Evolutionary conservation across 1,140 invertebrate genomes (phyloP), one percentile per base, ranked within the genome.

Genomic region (Ceratina australensis): DNA sequence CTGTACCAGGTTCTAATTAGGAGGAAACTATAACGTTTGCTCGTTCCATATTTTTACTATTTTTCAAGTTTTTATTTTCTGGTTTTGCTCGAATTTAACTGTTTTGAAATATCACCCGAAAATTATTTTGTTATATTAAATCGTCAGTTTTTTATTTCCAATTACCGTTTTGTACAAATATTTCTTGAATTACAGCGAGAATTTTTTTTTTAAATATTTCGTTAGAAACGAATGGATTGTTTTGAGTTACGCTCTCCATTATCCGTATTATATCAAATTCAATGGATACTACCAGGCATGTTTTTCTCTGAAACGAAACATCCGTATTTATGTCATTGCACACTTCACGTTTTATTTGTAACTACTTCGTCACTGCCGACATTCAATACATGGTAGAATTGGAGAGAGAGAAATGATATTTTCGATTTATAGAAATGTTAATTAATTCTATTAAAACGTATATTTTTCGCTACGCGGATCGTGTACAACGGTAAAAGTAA

Each of bases 1-100:
- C 3, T 67, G 47, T 66, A 72, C 65, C 22, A 67, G 63, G 66
- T 68, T 67, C 75, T 81, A 81, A 81, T 85, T 81, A 85, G 79
- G 54, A 78, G 82, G 78, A 78, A 81, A 72, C 63, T 84, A 67
- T 78, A 67, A 81, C 81, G 61, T 83, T 81, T 4, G 26, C 13
- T 42, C 47, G 68, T 63, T 26, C 18, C 33, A 33, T 68, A 10
- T 18, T 54, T 68, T 1, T 15, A 10, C 24, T 20, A 22, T 16
- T n/a, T 28, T 52, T n/a, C 73, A 1, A 28, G n/a, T 49, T 18
- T 69, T 50, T 15, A 0, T 42, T 24, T 20, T 15, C 47, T n/a
- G 54, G 2, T 18, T 8, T 15, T 20, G 15, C 15, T 24, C 57
- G 16, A 61, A 24, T 18, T 69, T 20, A 12, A 1, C 16, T 33